These are phyloP conservation scores for Entomyzon cyanotis DNA, from an alignment of 2,113 vertebrate genomes.

Conservation along the genomic window DNA sequence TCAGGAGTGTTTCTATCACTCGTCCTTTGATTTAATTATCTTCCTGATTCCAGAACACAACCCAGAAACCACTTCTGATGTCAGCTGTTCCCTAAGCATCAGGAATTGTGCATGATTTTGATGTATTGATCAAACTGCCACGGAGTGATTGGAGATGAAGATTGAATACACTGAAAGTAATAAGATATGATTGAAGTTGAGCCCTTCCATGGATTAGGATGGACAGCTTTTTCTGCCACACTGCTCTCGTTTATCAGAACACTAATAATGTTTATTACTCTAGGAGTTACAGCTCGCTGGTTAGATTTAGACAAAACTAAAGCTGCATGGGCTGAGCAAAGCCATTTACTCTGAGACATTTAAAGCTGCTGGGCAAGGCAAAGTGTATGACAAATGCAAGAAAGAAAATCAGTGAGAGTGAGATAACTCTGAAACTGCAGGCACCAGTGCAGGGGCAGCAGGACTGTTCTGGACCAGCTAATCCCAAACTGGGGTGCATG, in stretches of 20 bases:
- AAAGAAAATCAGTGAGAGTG: background rate
- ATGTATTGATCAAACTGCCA: slow-evolving; percentile 55
- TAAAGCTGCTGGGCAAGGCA: background rate
- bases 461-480: background rate
- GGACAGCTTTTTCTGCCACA: background rate
- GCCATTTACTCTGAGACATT: background rate
- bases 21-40: slow-evolving; percentile 38
- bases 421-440: background rate
- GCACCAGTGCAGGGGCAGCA: background rate
- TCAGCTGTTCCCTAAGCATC: background rate
- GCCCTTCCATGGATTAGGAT: slow-evolving; percentile 20
- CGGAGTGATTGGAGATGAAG: slow-evolving; percentile 22
- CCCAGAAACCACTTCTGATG: background rate
- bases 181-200: slow-evolving; percentile 24
- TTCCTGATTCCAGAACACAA: background rate
- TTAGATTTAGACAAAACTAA: background rate
- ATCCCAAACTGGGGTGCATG: rapidly evolving
- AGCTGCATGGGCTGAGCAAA: background rate
- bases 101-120: slow-evolving; percentile 16
- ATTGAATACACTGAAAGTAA: slow-evolving; percentile 30
- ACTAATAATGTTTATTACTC: slow-evolving; percentile 43
- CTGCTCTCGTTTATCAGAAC: slow-evolving; percentile 19
- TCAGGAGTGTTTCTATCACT: background rate
- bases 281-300: background rate
- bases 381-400: background rate